These are phyloP conservation scores for Drosophila eugracilis DNA, from an alignment of 1,140 invertebrate species.

Conservation along the genomic window DNA sequence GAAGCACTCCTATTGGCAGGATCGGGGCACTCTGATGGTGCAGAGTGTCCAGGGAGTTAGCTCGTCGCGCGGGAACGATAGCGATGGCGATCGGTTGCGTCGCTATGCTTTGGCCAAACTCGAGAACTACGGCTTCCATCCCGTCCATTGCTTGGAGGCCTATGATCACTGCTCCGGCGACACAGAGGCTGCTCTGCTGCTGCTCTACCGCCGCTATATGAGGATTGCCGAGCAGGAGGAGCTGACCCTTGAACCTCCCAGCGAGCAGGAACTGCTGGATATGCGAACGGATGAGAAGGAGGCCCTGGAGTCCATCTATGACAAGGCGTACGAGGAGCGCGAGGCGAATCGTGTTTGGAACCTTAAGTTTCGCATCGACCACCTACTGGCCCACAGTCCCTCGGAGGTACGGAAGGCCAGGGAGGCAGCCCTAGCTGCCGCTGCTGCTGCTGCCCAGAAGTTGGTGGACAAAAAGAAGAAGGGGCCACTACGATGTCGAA, in stretches of 20 bases:
- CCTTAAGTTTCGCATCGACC: slow-evolving; percentile 88
- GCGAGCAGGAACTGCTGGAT: slow-evolving; percentile 86
- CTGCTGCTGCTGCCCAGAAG: slow-evolving; percentile 44
- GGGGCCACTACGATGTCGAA: slow-evolving; percentile 87
- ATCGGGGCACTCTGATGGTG: slow-evolving; percentile 89
- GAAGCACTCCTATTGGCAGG: slow-evolving; percentile 90
- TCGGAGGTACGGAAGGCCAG: slow-evolving; percentile 86
- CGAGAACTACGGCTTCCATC: slow-evolving; percentile 90
- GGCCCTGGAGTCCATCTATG: slow-evolving; percentile 91
- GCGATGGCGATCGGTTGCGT: slow-evolving; percentile 86
- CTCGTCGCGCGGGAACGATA: slow-evolving; percentile 69
- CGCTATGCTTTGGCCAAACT: slow-evolving; percentile 89
- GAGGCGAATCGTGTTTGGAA: slow-evolving; percentile 88
- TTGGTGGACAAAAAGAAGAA: slow-evolving; percentile 84
- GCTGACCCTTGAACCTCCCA: slow-evolving; percentile 39
- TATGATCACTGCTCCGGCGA: slow-evolving; percentile 87
- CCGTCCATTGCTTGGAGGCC: slow-evolving; percentile 90
- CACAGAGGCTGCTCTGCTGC: slow-evolving; percentile 88
- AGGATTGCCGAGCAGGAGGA: slow-evolving; percentile 69
- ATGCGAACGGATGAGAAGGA: slow-evolving; percentile 89
- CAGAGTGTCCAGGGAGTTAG: slow-evolving; percentile 89
- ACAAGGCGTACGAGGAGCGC: slow-evolving; percentile 88
- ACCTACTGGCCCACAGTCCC: slow-evolving; percentile 87
- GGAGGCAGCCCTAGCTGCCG: slow-evolving; percentile 70
- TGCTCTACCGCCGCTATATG: slow-evolving; percentile 89